Conservation (phyloP, 1,140 invertebrate genomes). For the Lasaia peninsularis region DNA sequence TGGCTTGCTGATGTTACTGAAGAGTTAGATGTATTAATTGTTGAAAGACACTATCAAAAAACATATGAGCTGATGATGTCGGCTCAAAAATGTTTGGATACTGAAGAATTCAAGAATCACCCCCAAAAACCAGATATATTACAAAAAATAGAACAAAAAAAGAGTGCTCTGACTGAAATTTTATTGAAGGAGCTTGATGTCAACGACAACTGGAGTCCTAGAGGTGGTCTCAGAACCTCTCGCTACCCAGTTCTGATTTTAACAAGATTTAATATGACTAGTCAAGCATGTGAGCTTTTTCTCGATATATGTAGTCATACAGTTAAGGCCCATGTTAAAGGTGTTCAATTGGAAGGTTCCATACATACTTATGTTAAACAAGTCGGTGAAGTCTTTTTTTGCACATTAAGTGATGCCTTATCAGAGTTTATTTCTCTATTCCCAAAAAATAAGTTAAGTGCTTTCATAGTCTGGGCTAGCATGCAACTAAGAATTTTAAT, state of each 20-base stretch:
- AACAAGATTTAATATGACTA: conserved; percentile 88
- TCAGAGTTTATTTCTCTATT: conserved; percentile 92
- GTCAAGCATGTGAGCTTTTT: conserved; percentile 91
- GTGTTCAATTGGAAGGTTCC: conserved; percentile 92
- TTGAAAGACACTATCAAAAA: conserved; percentile 98
- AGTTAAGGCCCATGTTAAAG: conserved; percentile 89
- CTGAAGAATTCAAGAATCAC: conserved; percentile 65
- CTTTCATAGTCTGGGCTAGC: conserved; percentile 94
- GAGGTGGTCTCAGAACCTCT: conserved; percentile 94
- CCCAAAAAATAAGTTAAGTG: conserved; percentile 86
- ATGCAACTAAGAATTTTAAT: conserved; percentile 90
- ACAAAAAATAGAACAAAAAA: conserved; percentile 84
- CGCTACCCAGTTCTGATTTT: conserved; percentile 92
- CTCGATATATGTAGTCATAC: conserved; percentile 90
- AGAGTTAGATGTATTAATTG: conserved; percentile 97
- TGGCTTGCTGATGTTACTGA: conserved; percentile 96
- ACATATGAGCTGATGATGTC: conserved; percentile 90
- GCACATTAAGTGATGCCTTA: conserved; percentile 90
- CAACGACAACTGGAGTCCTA: conserved; percentile 90
- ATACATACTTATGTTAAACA: conserved; percentile 91
- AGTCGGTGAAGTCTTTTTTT: conserved; percentile 92
- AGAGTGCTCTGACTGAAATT: conserved; percentile 88
- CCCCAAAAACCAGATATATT: conserved; percentile 60
- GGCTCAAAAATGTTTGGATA: conserved; percentile 67
- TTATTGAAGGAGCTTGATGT: conserved; percentile 93